These are phyloP conservation scores for Sarcophaga variegata DNA, from an alignment of 2,888 invertebrate genomes.

Conservation along the genomic window DNA sequence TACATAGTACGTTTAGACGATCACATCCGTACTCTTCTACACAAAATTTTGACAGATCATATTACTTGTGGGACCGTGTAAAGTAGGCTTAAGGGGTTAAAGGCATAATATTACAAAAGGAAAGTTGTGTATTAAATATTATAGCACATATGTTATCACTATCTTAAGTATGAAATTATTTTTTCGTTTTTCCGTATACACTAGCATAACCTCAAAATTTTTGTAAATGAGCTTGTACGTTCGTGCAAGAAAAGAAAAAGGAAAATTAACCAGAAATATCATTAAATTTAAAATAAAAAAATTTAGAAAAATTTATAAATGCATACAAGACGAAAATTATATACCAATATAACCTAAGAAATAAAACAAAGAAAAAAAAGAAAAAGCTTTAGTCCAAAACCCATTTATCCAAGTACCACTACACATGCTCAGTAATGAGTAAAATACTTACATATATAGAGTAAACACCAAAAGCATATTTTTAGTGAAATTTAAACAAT, in stretches of 20 bases:
- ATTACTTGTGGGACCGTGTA: too few species aligned
- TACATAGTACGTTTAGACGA: too few species aligned
- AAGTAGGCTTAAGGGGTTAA: too few species aligned
- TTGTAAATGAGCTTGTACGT: not conserved
- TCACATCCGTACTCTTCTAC: too few species aligned
- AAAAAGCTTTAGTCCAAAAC: slow-evolving; percentile 53
- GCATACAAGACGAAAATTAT: not conserved
- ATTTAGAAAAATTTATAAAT: slow-evolving; percentile 38
- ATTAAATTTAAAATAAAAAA: slow-evolving; percentile 28
- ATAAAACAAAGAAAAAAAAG: slow-evolving; percentile 13
- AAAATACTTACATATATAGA: slow-evolving; percentile 2
- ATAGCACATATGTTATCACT: too few species aligned
- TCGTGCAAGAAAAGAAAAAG: not conserved
- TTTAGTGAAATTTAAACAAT: slow-evolving; percentile 52
- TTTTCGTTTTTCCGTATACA: too few species aligned
- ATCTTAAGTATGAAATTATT: too few species aligned
- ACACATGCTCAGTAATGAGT: slow-evolving; percentile 34
- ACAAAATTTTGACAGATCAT: too few species aligned
- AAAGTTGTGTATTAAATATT: too few species aligned
- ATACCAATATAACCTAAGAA: not conserved
- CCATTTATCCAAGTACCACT: slow-evolving; percentile 63
- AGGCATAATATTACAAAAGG: too few species aligned
- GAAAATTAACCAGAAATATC: slow-evolving; percentile 19
- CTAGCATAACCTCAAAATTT: too few species aligned
- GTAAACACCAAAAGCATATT: slow-evolving; percentile 52